These are phyloP conservation scores for Darevskia nairensis DNA, from an alignment of 2,797 vertebrate genomes.

Conservation along the genomic window DNA sequence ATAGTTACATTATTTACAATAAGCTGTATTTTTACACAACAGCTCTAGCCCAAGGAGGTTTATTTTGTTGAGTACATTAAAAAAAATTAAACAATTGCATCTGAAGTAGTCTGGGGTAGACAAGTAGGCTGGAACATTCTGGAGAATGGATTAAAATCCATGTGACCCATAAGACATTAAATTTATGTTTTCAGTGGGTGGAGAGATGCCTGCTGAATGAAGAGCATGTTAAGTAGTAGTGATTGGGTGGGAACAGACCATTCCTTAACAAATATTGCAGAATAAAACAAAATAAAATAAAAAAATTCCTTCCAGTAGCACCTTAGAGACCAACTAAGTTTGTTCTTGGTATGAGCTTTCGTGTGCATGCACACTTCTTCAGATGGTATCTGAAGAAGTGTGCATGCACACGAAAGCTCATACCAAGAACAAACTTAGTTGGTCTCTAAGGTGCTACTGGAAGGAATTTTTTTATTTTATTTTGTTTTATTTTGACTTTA, in stretches of 20 bases:
- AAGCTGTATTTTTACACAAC: slow-evolving; percentile 61
- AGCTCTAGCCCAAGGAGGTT: slow-evolving; percentile 71
- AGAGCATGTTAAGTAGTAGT: slow-evolving; percentile 16
- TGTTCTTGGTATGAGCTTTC: too few relatives aligned
- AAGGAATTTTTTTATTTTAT: too few relatives aligned
- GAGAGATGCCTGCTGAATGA: slow-evolving; percentile 14
- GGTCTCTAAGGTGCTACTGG: too few relatives aligned
- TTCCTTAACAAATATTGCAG: slow-evolving; percentile 1
- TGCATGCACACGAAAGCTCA: too few relatives aligned
- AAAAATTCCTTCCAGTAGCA: too few relatives aligned
- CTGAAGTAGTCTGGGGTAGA: slow-evolving; percentile 60
- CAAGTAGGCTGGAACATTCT: slow-evolving; percentile 49
- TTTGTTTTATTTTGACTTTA: too few relatives aligned
- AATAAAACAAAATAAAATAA: too few relatives aligned
- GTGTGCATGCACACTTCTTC: too few relatives aligned
- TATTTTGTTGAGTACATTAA: slow-evolving; percentile 65
- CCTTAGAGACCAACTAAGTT: too few relatives aligned
- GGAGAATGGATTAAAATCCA: slow-evolving; percentile 34
- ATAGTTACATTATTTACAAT: slow-evolving; percentile 47
- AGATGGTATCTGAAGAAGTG: too few relatives aligned
- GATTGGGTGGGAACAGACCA: not conserved
- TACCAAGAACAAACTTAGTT: too few relatives aligned
- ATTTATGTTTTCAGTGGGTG: too few relatives aligned
- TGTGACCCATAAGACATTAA: not conserved
- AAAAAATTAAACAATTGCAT: slow-evolving; percentile 63